These are phyloP conservation scores for Atractosteus spatula DNA, from an alignment of 2,113 vertebrate genomes.

Conservation along the genomic window DNA sequence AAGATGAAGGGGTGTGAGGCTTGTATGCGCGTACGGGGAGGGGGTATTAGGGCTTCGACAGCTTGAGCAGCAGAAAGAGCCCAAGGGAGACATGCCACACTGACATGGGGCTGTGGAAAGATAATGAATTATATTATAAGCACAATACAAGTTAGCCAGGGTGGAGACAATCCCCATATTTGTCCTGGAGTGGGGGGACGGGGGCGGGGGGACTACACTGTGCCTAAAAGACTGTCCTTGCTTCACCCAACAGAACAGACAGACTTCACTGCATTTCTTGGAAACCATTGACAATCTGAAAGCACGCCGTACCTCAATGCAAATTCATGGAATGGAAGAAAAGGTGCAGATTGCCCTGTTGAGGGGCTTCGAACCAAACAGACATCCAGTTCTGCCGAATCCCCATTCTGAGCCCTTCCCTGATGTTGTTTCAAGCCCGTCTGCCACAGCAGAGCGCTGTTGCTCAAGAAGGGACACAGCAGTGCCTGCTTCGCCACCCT, in stretches of 20 bases:
- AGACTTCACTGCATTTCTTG: conserved; percentile 36
- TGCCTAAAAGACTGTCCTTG: too few species aligned
- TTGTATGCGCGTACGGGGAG: conserved; percentile 43
- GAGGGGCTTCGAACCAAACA: too few species aligned
- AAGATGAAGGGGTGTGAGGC: conserved; percentile 58
- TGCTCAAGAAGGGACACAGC: too few species aligned
- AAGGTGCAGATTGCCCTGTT: too few species aligned
- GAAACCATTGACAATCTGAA: too few species aligned
- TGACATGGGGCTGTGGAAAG: conserved; percentile 64
- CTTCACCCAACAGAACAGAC: conserved; percentile 45
- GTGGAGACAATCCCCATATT: conserved; percentile 76
- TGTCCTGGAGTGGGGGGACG: conserved; percentile 67
- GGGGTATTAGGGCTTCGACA: conserved; percentile 59
- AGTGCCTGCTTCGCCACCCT: too few species aligned
- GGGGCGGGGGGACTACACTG: conserved; percentile 51
- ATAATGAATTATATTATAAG: conserved; percentile 84
- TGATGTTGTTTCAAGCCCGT: too few species aligned
- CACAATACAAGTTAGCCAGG: conserved; percentile 73
- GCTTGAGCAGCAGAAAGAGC: conserved; percentile 63
- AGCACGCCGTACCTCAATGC: too few species aligned
- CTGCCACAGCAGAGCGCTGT: too few species aligned
- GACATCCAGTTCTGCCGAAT: too few species aligned
- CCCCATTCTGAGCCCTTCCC: too few species aligned
- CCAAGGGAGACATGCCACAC: conserved; percentile 65
- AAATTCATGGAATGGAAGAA: too few species aligned